Evolutionary conservation across 2,888 invertebrate species (phyloP), one percentile per base, ranked within the genome.

Genomic region (Parnassius orleans): DNA sequence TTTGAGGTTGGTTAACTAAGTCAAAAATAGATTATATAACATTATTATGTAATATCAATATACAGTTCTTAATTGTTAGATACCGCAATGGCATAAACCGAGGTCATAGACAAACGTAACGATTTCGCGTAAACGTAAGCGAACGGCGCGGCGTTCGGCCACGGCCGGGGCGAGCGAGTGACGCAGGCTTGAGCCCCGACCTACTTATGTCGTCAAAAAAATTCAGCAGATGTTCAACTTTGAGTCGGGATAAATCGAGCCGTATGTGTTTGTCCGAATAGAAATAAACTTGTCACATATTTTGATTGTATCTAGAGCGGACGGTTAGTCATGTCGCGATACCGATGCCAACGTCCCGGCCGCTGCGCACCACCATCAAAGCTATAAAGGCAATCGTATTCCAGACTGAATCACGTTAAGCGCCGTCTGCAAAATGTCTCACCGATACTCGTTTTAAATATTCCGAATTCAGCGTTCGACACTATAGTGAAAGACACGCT

Each of bases 211-310:
- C 87, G 87, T 83, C 79, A 86, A 87, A 90, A 90, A 86, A 90
- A 90, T 87, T 86, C 84, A 84, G 84, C 88, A 89, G 88, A 90
- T 90, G 89, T 86, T 90, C 79, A 87, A 87, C 83, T 87, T 83
- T 81, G 83, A 80, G 80, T 78, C 79, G 85, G 81, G 83, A 81
- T 86, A 90, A 89, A 90, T 89, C 83, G 88, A 87, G 85, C 83
- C 74, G 79, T 84, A 48, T 48, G 85, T 87, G 87, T 87, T 88
- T 88, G 90, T 88, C 86, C 79, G 87, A 89, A 90, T 90, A 90
- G 89, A 91, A 91, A 91, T 91, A 91, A 90, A 90, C 88, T 88
- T 90, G 91, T 91, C 91, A 88, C 90, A 89, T 90, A 90, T 89
- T 90, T 89, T 90, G 91, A 90, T 90, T 90, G 89, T 90, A 90